These are phyloP conservation scores for Chelon labrosus DNA, from an alignment of 2,797 vertebrate genomes.

Conservation along the genomic window DNA sequence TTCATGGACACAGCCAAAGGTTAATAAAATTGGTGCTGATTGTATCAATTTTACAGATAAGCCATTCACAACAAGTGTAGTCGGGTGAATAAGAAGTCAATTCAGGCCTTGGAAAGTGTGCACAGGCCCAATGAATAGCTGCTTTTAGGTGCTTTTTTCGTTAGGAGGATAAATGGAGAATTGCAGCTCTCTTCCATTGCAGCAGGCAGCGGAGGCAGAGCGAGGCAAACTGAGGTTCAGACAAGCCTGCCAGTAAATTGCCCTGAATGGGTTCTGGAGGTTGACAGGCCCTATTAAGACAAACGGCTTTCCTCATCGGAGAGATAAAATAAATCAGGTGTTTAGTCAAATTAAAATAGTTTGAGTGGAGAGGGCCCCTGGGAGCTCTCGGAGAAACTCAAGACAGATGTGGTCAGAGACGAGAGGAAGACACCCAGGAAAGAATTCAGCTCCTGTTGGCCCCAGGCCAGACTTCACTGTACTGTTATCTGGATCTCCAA, in stretches of 20 bases:
- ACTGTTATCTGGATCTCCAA: slow-evolving; percentile 66
- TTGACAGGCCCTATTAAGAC: slow-evolving; percentile 99
- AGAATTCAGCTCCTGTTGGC: slow-evolving; percentile 84
- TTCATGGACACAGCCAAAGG: slow-evolving; percentile 90
- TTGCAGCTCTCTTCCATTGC: slow-evolving; percentile 92
- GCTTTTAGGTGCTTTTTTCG: slow-evolving; percentile 91
- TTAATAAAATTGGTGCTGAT: slow-evolving; percentile 97
- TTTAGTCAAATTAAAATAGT: slow-evolving; percentile 99
- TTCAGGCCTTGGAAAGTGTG: slow-evolving; percentile 94
- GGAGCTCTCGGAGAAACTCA: slow-evolving; percentile 96
- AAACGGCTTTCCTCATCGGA: slow-evolving; percentile 99
- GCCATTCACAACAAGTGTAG: slow-evolving; percentile 97
- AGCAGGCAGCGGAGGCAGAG: slow-evolving; percentile 83
- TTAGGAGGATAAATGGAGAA: slow-evolving; percentile 94
- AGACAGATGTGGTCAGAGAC: slow-evolving; percentile 98
- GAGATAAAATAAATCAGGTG: slow-evolving; percentile 99
- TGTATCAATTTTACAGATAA: slow-evolving; percentile 98
- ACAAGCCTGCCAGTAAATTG: slow-evolving; percentile 95
- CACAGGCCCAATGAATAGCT: slow-evolving; percentile 93
- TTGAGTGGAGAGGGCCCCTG: slow-evolving; percentile 96
- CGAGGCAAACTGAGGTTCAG: slow-evolving; percentile 74
- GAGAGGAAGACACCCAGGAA: slow-evolving; percentile 94
- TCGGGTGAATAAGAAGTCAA: slow-evolving; percentile 97
- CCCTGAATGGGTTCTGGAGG: slow-evolving; percentile 96
- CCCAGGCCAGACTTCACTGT: slow-evolving; percentile 74